Conservation (phyloP, 2,888 invertebrate genomes). For the Periphyllus acericola region DNA sequence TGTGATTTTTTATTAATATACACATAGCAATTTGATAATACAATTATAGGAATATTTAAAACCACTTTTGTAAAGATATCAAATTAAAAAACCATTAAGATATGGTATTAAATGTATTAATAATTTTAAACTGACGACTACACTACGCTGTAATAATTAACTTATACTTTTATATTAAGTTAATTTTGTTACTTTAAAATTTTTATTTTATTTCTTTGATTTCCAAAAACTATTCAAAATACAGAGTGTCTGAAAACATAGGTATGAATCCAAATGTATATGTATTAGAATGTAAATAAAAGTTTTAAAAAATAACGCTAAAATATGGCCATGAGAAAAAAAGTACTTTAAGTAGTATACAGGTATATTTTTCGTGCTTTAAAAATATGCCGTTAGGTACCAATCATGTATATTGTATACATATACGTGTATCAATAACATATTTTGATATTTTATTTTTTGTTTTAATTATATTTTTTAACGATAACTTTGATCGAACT, state of each 20-base stretch:
- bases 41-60: too few relatives aligned
- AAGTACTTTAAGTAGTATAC: not conserved
- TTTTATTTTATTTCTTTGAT: not conserved
- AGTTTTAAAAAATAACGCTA: not conserved
- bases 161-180: not conserved
- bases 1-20: too few relatives aligned
- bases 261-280: not conserved
- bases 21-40: too few relatives aligned
- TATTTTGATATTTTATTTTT: not conserved
- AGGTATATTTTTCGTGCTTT: too few relatives aligned
- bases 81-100: too few relatives aligned
- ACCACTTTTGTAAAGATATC: too few relatives aligned
- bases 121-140: too few relatives aligned
- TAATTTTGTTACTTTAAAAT: not conserved
- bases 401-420: too few relatives aligned
- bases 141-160: not conserved
- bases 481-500: not conserved
- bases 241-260: not conserved
- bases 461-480: not conserved
- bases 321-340: not conserved
- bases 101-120: too few relatives aligned
- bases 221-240: not conserved
- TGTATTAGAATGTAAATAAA: too few relatives aligned
- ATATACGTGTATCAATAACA: too few relatives aligned
- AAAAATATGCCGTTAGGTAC: too few relatives aligned